Percentiles rank a stretch among this genome's conserved stretches.
Evolutionary conservation across 2,797 vertebrate genomes (phyloP).

Genomic region (Coendou prehensilis): DNA sequence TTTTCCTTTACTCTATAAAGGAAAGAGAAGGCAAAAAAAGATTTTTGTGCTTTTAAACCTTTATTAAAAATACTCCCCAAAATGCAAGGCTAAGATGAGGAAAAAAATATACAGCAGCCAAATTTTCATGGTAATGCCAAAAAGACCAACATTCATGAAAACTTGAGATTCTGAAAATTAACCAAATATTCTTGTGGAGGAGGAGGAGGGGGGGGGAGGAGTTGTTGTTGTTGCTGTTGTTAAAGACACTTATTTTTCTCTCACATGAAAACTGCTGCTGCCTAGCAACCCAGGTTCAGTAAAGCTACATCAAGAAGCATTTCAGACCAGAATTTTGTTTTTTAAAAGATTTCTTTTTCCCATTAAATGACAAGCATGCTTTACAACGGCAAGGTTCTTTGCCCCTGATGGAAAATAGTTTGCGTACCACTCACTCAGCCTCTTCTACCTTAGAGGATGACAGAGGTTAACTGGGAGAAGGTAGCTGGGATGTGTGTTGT

Average conservation of each 20-base stretch:
- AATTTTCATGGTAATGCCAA: background rate
- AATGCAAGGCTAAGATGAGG: background rate
- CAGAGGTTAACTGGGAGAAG: background rate
- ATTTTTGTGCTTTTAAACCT: background rate
- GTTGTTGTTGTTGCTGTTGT: background rate
- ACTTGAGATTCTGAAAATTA: background rate
- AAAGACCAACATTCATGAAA: constrained; percentile 6
- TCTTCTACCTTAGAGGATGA: background rate
- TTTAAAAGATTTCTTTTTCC: background rate
- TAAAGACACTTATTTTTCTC: constrained; percentile 69
- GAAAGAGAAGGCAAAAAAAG: background rate
- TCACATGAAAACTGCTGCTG: constrained; percentile 61
- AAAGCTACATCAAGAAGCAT: constrained; percentile 70
- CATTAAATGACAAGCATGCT: background rate
- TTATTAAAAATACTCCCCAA: constrained; percentile 54
- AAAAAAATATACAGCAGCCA: background rate
- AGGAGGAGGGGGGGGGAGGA: background rate
- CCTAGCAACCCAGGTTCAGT: constrained; percentile 72
- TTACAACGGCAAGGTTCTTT: background rate
- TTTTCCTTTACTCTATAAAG: constrained; percentile 1
- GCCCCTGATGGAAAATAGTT: background rate
- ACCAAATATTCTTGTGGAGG: background rate
- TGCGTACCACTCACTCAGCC: background rate
- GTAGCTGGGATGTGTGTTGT: rapidly evolving
- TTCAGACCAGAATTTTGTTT: background rate